Evolutionary conservation across 2,888 invertebrate genomes (phyloP).

Genomic region (Muschampia plurimacula): DNA sequence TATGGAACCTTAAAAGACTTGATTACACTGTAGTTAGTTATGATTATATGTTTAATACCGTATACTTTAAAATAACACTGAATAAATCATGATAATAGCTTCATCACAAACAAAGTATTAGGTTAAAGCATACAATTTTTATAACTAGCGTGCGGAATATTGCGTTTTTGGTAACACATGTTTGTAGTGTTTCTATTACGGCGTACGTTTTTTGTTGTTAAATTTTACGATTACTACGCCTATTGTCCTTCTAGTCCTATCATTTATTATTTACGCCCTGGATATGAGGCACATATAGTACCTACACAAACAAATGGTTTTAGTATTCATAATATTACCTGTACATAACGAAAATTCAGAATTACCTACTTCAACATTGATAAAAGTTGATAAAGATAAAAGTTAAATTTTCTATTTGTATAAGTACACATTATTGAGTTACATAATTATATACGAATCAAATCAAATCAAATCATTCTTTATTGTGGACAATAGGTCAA

Average conservation of each 20-base stretch:
- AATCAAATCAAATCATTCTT: too few species aligned
- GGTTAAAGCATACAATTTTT: slow-evolving; percentile 22
- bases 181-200: slow-evolving; percentile 34
- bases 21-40: too few species aligned
- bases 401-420: too few species aligned
- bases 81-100: not conserved
- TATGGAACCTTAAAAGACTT: too few species aligned
- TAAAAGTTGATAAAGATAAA: too few species aligned
- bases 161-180: slow-evolving; percentile 35
- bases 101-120: slow-evolving; percentile 1
- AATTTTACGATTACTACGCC: slow-evolving; percentile 34
- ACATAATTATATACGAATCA: too few species aligned
- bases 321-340: not conserved
- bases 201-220: slow-evolving; percentile 36
- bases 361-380: too few species aligned
- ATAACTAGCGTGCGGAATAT: slow-evolving; percentile 20
- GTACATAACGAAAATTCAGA: not conserved
- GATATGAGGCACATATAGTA: slow-evolving; percentile 15
- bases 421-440: too few species aligned
- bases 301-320: not conserved
- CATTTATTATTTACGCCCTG: slow-evolving; percentile 23
- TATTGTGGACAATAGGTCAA: too few species aligned
- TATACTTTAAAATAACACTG: not conserved
- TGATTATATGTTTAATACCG: too few species aligned
- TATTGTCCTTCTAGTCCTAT: slow-evolving; percentile 33